phyloP scores from a whole-genome alignment of 2,888 invertebrate genomes.

The Sminthurinus aureus region DNA sequence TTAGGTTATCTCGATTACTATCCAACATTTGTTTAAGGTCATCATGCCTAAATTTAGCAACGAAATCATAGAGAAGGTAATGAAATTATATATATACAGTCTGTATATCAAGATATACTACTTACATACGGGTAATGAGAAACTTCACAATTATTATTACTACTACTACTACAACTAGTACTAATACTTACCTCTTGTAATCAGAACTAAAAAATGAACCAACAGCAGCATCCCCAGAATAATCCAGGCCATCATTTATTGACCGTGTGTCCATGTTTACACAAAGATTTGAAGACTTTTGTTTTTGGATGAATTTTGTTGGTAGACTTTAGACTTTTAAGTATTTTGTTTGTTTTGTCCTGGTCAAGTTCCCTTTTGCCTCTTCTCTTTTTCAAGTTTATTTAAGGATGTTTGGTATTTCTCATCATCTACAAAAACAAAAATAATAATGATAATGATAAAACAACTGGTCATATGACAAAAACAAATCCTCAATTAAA shows the following conservation, averaged over 20 bases:
- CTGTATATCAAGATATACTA: neutral
- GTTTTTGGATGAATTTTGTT: neutral
- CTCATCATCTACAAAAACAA: too few species aligned
- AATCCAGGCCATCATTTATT: slow-evolving; percentile 59
- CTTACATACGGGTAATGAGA: too few species aligned
- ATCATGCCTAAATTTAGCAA: slow-evolving; percentile 76
- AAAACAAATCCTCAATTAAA: too few species aligned
- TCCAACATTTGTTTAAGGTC: slow-evolving; percentile 98
- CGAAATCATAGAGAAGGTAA: too few species aligned
- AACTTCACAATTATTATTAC: neutral
- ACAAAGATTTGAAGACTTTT: too few species aligned
- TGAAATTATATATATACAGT: neutral
- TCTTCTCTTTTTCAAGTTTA: too few species aligned
- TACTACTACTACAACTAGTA: neutral
- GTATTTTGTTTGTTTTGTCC: neutral
- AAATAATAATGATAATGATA: too few species aligned
- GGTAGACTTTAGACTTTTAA: neutral
- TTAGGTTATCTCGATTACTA: slow-evolving; percentile 94
- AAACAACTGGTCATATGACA: too few species aligned
- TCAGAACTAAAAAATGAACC: slow-evolving; percentile 57
- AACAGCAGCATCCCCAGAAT: slow-evolving; percentile 59
- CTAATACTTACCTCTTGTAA: slow-evolving; percentile 53
- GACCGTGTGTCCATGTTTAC: slow-evolving; percentile 43
- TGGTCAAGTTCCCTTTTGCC: too few species aligned
- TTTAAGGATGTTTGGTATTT: too few species aligned